Evolutionary conservation across 2,797 vertebrate species (phyloP).

Genomic region (Esox masquinongy): DNA sequence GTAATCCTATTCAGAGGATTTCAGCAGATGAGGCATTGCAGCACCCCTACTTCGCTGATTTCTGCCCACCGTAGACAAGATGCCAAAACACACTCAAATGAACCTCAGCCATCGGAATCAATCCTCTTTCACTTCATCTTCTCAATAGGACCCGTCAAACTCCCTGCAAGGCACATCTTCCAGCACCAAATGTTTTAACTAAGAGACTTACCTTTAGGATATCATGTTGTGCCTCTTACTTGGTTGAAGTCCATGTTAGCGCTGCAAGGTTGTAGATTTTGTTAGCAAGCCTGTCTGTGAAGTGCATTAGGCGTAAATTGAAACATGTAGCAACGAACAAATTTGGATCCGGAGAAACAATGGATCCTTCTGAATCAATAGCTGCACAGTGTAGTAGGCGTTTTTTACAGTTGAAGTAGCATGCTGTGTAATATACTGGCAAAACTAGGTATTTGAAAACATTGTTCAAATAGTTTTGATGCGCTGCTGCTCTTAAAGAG

Average conservation of each 20-base stretch:
- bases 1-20: slow-evolving; percentile 89
- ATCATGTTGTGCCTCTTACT: slow-evolving; percentile 62
- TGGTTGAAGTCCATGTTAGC: slow-evolving; percentile 47
- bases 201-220: slow-evolving; percentile 42
- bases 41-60: slow-evolving; percentile 87
- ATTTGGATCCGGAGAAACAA: slow-evolving; percentile 28
- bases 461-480: slow-evolving; percentile 2
- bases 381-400: neutral
- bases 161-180: slow-evolving; percentile 48
- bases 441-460: neutral
- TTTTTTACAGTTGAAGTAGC: slow-evolving; percentile 8
- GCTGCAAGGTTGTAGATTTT: slow-evolving; percentile 47
- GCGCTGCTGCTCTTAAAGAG: neutral
- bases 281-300: slow-evolving; percentile 46
- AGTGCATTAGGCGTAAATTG: slow-evolving; percentile 24
- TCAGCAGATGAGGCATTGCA: slow-evolving; percentile 89
- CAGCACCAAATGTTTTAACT: slow-evolving; percentile 26
- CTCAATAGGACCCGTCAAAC: slow-evolving; percentile 44
- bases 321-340: slow-evolving; percentile 30
- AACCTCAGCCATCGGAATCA: slow-evolving; percentile 48
- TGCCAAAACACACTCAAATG: slow-evolving; percentile 19
- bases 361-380: slow-evolving; percentile 14
- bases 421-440: neutral
- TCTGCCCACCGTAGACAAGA: slow-evolving; percentile 80
- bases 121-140: slow-evolving; percentile 55